Percentiles rank a stretch among this genome's conserved stretches.
These are phyloP conservation scores for Plutomurus gul DNA, from an alignment of 1,140 invertebrate species.

Conservation along the genomic window DNA sequence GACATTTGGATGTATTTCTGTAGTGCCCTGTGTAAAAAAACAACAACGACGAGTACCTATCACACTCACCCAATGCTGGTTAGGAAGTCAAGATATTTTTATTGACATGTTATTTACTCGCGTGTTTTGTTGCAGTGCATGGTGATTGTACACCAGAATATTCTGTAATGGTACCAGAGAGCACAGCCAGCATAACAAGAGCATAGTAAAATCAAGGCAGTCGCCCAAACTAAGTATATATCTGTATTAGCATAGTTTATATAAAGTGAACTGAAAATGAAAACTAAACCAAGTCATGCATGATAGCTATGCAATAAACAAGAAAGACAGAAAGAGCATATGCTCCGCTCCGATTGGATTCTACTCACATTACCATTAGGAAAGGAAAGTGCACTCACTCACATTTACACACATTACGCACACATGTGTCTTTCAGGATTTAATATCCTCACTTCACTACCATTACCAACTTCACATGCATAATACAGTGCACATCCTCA, in stretches of 20 bases:
- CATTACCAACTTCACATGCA: not conserved
- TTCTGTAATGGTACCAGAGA: not conserved
- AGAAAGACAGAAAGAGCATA: slow-evolving; percentile 24
- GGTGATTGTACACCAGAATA: no score
- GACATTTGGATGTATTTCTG: no score
- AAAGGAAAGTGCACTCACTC: slow-evolving; percentile 18
- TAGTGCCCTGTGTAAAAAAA: not conserved
- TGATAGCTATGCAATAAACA: slow-evolving; percentile 27
- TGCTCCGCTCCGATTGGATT: slow-evolving; percentile 24
- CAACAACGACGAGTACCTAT: not conserved
- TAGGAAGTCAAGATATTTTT: slow-evolving; percentile 8
- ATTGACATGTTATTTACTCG: slow-evolving; percentile 20
- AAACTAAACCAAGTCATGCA: slow-evolving; percentile 15
- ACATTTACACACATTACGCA: slow-evolving; percentile 31
- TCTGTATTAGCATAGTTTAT: not conserved
- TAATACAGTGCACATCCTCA: not conserved
- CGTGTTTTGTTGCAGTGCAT: no score
- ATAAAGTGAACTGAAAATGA: not conserved
- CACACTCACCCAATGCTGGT: not conserved
- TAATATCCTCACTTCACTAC: not conserved
- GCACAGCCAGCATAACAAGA: no score
- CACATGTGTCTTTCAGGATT: slow-evolving; percentile 26
- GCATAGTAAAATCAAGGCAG: no score
- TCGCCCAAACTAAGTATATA: slow-evolving; percentile 10
- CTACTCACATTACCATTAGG: slow-evolving; percentile 14